Base-by-base conservation (phyloP, 2,888 invertebrate species). In the Escarpia spicata region DNA sequence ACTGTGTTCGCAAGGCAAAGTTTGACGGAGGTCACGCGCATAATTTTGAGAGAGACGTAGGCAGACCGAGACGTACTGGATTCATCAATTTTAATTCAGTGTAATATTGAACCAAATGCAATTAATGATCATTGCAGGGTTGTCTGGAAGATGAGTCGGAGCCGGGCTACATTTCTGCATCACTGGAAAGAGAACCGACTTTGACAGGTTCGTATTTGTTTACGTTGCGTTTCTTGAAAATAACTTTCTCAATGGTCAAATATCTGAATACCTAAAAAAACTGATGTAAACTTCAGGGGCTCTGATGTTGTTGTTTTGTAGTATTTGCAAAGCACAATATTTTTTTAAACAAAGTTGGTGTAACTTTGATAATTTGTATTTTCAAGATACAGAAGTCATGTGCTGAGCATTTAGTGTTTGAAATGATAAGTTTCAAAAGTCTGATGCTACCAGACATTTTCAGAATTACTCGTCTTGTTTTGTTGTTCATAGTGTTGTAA, bases 141-240 rank as follows among this genome's bases (percentile, higher is more conserved):
- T 93, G 93, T 92, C 43, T 93, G n/a, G 93, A 93, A 90, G 93
- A 93, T 19, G 93, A 93, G 91, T 91, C 91, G 43, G 92, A 93
- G 58, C 90, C 43, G 15, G 43, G 92, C 8, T 92, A 92, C 9
- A 15, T 26, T 10, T 60, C 92, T 58, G 43, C 31, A 31, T 43
- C 43, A 26, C 31, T 75, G 8, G 91, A 75, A 75, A 15, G 75
- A 75, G 75, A 75, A 75, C 75, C 75, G 19, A 75, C 75, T 3
- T n/a, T 75, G 75, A 75, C 75, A 75, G 75, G 75, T 75, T 75
- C 26, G 6, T 75, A n/a, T 75, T 75, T 75, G 75, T 75, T 19
- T 75, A 15, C 19, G 75, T 75, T 75, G 19, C n/a, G 26, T 75
- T 75, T 75, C 26, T 75, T 6, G n/a, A 75, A 44, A 91, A 92